Evolutionary conservation across 92 coral and sea anemone species (phyloP), one percentile per base, ranked within the genome.

Genomic region (Chrysogorgia sp.): DNA sequence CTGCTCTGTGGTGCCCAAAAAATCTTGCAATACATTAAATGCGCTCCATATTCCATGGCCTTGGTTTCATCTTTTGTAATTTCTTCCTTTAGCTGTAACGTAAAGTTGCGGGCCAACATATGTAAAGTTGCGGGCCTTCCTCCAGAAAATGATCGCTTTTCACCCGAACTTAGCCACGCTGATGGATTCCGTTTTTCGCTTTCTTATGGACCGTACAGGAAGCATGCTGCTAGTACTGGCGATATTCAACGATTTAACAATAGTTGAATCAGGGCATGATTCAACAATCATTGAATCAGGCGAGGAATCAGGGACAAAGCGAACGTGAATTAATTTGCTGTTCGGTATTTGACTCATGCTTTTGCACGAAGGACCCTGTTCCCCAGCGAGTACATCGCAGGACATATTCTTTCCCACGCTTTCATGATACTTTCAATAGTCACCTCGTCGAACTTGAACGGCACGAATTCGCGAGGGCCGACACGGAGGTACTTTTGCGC

Each of bases 381-480:
- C 53, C n/a, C 71, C 71, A 0, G 71, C 71, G 13, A 64, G 50
- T n/a, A 64, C 41, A 64, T 34, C 71, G 20, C 71, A 64, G 12
- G 6, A 37, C 12, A 37, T 12, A 37, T 37, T 37, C 43, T 37
- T 37, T 4, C 43, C 43, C 43, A 37, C 5, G 5, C 43, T 37
- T 5, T 37, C 43, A 37, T 4, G 12, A 37, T 37, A 12, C 43
- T 37, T 37, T 37, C 43, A 37, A 37, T 37, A 37, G 43, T 37
- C 43, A 37, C 43, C 12, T 37, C 43, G 12, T 37, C 43, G 12
- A 37, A 37, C 12, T 37, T 37, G 21, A 68, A 68, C 23, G 75
- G 40, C 20, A 68, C 60, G 43, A 68, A 68, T 13, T 68, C 75
- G 43, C 75, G 59, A 2, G 75, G 33, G 15, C 75, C 75, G 19